Base-by-base conservation (phyloP, 2,888 invertebrate species). In the Epicampocera succincta region DNA sequence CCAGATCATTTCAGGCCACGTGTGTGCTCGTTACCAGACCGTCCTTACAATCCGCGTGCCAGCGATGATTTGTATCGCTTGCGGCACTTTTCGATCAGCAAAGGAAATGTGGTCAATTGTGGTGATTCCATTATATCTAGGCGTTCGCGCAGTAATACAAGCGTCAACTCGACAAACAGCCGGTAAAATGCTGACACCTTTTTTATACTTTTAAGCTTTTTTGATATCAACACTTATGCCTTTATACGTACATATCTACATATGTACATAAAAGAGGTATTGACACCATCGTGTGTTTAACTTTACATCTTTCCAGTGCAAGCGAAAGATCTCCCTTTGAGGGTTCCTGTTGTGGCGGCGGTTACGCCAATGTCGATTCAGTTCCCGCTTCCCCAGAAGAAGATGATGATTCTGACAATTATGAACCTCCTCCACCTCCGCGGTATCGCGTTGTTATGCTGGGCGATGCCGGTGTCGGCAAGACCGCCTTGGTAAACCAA, bases 51-150 rank as follows among this genome's bases (percentile, higher is more conserved):
- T 91, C 96, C 96, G 15, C 93, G 96, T 1, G 93, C 94, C 15
- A 95, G 96, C 54, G 96, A 96, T 87, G 96, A 97, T 91, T 93
- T 97, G 74, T 97, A 97, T 92, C 93, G 96, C 38, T 93, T 97
- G 79, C 91, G 97, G 1, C 96, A 95, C 77, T 97, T 97, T 92
- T 96, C 95, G 90, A 97, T 97, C 89, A 95, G 95, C 88, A 96
- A 96, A 90, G 97, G 97, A 0, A 94, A 95, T 15, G 96, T 97
- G 38, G 96, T 97, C 85, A 97, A 97, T 92, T 96, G 96, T 85
- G 97, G 97, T 0, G 97, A 97, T 91, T 96, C 96, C 73, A 96
- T 97, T 86, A 96, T 96, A 89, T 96, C 96, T 85, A 92, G 96
- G 9, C 92, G 96, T 48, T 96, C 96, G 75, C 93, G 96, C 50